Evolutionary conservation across 2,888 invertebrate genomes (phyloP).

Genomic region (Hesperia comma): DNA sequence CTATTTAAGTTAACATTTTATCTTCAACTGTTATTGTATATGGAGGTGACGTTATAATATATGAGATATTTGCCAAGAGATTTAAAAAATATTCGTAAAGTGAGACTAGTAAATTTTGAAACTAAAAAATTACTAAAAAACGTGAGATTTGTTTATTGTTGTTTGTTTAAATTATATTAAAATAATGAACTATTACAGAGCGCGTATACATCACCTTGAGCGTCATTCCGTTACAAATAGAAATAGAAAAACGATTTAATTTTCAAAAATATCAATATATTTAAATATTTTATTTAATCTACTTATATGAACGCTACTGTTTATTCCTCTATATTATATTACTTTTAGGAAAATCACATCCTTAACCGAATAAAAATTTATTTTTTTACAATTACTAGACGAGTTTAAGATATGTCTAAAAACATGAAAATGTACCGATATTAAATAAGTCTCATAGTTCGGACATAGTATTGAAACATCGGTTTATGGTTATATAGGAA

Average conservation of each 20-base stretch:
- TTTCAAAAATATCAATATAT: neutral
- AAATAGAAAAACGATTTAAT: constrained; percentile 25
- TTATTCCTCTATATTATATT: constrained; percentile 3
- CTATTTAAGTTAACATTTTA: no score
- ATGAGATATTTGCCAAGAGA: no score
- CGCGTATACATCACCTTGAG: neutral
- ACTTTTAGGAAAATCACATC: neutral
- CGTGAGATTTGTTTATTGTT: no score
- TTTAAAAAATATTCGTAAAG: no score
- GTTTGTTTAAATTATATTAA: no score
- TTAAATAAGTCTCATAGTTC: constrained; percentile 26
- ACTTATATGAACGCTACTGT: neutral
- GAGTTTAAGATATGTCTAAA: constrained; percentile 23
- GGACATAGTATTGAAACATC: constrained; percentile 22
- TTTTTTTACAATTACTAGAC: neutral
- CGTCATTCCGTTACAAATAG: constrained; percentile 9
- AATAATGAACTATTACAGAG: neutral
- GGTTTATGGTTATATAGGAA: neutral
- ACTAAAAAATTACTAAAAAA: no score
- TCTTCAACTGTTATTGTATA: no score
- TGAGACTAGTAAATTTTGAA: no score
- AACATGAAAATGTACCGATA: constrained; percentile 19
- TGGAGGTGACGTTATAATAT: no score
- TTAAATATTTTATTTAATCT: constrained; percentile 2
- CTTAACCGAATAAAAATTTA: neutral